These are phyloP conservation scores for Ichneumoninae sp. DNA, from an alignment of 2,888 invertebrate species.

Conservation along the genomic window DNA sequence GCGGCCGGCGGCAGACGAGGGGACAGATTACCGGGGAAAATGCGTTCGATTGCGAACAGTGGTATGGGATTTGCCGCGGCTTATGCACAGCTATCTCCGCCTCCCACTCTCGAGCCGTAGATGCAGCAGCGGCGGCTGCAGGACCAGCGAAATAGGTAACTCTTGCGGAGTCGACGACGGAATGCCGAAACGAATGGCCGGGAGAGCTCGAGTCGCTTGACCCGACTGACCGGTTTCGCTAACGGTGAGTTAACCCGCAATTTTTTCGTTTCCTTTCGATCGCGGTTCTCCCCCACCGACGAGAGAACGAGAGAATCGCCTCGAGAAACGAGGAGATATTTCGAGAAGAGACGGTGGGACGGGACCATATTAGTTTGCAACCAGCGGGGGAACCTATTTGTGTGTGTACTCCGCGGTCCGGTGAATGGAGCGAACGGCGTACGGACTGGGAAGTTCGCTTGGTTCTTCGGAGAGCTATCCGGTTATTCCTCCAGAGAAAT, in stretches of 20 bases:
- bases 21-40: conserved; percentile 47
- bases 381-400: neutral
- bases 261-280: conserved; percentile 44
- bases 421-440: conserved; percentile 18
- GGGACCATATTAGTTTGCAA: conserved; percentile 8
- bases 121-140: neutral
- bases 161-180: conserved; percentile 39
- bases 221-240: conserved; percentile 64
- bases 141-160: conserved; percentile 36
- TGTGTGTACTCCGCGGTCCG: neutral
- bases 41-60: conserved; percentile 53
- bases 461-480: neutral
- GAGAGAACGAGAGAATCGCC: conserved; percentile 14
- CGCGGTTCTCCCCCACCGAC: neutral
- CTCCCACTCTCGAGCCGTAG: neutral
- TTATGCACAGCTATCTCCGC: conserved; percentile 52
- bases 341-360: neutral
- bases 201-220: conserved; percentile 33
- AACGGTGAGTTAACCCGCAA: conserved; percentile 61
- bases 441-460: conserved; percentile 13
- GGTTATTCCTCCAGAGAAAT: conserved; percentile 1
- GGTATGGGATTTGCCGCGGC: conserved; percentile 53
- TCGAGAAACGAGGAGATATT: neutral
- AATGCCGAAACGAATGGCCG: conserved; percentile 46
- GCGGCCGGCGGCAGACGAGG: conserved; percentile 47